Base-by-base conservation (phyloP, 1,140 invertebrate genomes). In the Hylaeus volcanicus region DNA sequence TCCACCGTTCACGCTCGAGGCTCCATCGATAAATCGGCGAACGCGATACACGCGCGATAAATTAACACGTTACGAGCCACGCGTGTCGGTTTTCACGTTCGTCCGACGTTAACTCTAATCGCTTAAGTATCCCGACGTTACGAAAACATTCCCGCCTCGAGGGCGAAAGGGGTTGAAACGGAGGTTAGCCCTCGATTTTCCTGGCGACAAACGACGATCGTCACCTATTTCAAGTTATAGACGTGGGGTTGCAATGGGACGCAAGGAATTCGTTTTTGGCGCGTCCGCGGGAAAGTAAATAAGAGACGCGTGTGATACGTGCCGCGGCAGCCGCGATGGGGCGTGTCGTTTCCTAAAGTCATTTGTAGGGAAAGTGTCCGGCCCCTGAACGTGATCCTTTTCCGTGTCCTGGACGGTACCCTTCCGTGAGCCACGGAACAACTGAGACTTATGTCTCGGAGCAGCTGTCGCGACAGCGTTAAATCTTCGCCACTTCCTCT, bases 281-380 rank as follows among this genome's bases (percentile, higher is more conserved):
- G 63, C 14, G 56, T 64, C 45, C 37, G 53, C 26, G 53, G 70
- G 74, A 81, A 86, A 87, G 88, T 85, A 91, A 91, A 90, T 84
- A 89, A 80, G 6, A 73, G 76, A 84, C 74, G 82, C 64, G 70
- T 65, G 74, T 65, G 74, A 85, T 88, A 91, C 80, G 80, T 66
- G 81, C 71, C 78, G 73, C 81, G 84, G 77, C 92, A 91, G 90
- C 88, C 90, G 90, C 76, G 85, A 87, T 87, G 88, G 85, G 92
- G 92, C 92, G 91, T 93, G 91, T 78, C 91, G 87, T 83, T 92
- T 92, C 92, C 92, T 89, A 83, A 91, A 93, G 84, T 89, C 88
- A 92, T 93, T 93, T 92, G 90, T 93, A 88, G 77, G 74, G 81
- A 88, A 82, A 84, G 81, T 77, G 66, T 65, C 79, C 82, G 85